A percentile compares a stretch with the other conserved stretches of the same genome.
phyloP scores from a whole-genome alignment of 2,797 vertebrate species.

The Pempheris klunzingeri region DNA sequence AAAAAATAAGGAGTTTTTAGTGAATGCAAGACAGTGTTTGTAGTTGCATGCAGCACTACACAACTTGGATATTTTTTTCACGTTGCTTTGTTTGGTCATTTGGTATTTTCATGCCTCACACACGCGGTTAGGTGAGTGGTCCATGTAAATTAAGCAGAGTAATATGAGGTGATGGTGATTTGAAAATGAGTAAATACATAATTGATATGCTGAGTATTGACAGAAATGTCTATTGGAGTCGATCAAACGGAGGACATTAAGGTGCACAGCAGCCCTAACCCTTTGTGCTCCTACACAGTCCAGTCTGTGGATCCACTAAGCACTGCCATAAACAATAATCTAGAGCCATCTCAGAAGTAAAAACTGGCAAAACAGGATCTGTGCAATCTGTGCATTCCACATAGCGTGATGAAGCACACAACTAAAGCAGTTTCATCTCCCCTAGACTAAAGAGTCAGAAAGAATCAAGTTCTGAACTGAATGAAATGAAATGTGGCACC shows the following conservation, averaged over 20 bases:
- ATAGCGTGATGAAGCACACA: neutral
- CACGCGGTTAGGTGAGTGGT: neutral
- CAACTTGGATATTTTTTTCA: neutral
- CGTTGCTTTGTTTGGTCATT: neutral
- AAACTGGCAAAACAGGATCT: constrained; percentile 12
- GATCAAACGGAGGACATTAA: neutral
- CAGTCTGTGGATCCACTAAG: neutral
- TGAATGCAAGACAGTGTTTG: neutral
- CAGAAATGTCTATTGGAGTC: neutral
- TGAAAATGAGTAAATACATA: neutral
- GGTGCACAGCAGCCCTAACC: neutral
- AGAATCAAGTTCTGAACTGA: neutral
- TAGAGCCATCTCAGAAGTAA: neutral
- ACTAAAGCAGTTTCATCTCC: constrained; percentile 12
- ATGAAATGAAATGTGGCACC: constrained; percentile 32
- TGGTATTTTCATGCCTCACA: neutral
- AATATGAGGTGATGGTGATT: neutral
- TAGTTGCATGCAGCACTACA: neutral
- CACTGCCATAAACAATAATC: neutral
- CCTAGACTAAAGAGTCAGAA: constrained; percentile 7
- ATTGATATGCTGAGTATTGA: neutral
- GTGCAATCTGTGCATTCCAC: constrained; percentile 5
- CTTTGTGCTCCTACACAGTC: neutral
- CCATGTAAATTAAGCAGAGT: neutral
- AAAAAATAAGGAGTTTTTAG: neutral